These are phyloP conservation scores for Parazoanthus darwini DNA, from an alignment of 92 coral and sea anemone species.

Conservation along the genomic window DNA sequence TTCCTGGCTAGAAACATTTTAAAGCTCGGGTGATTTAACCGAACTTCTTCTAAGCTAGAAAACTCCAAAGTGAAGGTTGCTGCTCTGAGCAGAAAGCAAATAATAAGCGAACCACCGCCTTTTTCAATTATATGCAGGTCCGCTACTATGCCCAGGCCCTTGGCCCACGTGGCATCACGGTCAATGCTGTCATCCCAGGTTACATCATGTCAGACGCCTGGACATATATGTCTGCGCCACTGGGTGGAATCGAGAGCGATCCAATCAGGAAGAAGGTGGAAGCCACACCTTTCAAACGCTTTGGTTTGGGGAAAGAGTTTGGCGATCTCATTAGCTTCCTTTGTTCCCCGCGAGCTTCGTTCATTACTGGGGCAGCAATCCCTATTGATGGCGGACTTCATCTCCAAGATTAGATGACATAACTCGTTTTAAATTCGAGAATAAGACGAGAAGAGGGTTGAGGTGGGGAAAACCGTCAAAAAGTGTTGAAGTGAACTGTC, in stretches of 20 bases:
- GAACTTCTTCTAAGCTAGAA: background rate
- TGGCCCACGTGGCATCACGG: slow-evolving; percentile 82
- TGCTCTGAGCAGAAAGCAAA: background rate
- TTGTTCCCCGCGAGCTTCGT: slow-evolving; percentile 71
- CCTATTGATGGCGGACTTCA: slow-evolving; percentile 88
- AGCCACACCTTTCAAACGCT: slow-evolving; percentile 80
- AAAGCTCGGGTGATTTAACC: slow-evolving; percentile 3
- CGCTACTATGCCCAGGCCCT: slow-evolving; percentile 84
- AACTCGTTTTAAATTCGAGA: no score
- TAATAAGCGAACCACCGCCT: background rate
- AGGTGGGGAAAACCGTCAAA: no score
- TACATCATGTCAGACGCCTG: slow-evolving; percentile 82
- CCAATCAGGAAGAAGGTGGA: slow-evolving; percentile 63
- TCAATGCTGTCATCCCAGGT: slow-evolving; percentile 82
- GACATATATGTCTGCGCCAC: slow-evolving; percentile 65
- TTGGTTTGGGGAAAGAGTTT: slow-evolving; percentile 82
- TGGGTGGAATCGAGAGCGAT: slow-evolving; percentile 72
- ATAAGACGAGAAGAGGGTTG: no score
- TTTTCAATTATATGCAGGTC: slow-evolving; percentile 48
- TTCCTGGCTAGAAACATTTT: background rate
- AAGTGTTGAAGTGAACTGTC: no score
- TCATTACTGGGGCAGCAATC: slow-evolving; percentile 75
- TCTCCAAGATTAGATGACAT: slow-evolving; percentile 46
- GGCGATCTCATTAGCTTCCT: slow-evolving; percentile 68
- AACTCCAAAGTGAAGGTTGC: slow-evolving; percentile 1